Conservation (phyloP, 2,888 invertebrate genomes). For the Tenodera sinensis region DNA sequence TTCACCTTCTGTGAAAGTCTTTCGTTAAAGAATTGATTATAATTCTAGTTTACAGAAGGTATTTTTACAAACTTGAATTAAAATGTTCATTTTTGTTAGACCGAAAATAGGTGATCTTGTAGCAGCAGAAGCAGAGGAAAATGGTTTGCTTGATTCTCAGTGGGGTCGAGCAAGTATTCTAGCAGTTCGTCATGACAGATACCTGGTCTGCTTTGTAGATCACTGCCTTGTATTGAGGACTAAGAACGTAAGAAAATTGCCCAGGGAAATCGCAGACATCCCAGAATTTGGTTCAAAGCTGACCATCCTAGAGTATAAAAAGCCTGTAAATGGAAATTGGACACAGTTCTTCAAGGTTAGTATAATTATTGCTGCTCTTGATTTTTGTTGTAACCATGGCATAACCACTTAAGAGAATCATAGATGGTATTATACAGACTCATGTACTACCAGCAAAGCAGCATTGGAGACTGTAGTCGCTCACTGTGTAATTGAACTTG, state of each 20-base stretch:
- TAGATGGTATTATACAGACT: too few species aligned
- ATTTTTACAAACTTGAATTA: too few species aligned
- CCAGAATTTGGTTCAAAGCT: background rate
- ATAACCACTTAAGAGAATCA: too few species aligned
- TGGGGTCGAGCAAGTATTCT: background rate
- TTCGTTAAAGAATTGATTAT: too few species aligned
- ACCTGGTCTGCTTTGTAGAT: background rate
- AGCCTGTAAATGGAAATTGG: background rate
- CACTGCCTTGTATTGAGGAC: background rate
- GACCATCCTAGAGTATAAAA: background rate
- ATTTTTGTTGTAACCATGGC: too few species aligned
- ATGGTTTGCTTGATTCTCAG: background rate
- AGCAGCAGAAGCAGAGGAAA: background rate
- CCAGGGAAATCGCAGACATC: background rate
- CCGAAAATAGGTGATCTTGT: background rate
- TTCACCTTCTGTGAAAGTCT: too few species aligned
- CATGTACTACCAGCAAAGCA: too few species aligned
- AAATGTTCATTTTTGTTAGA: background rate
- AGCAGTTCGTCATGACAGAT: background rate
- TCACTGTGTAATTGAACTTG: too few species aligned
- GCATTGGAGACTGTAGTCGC: too few species aligned
- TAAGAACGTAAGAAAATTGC: background rate
- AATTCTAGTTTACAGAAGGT: too few species aligned
- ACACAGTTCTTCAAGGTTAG: background rate
- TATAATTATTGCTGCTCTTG: background rate